Evolutionary conservation across 2,888 invertebrate genomes (phyloP).

Genomic region (Calliphora vomitoria): DNA sequence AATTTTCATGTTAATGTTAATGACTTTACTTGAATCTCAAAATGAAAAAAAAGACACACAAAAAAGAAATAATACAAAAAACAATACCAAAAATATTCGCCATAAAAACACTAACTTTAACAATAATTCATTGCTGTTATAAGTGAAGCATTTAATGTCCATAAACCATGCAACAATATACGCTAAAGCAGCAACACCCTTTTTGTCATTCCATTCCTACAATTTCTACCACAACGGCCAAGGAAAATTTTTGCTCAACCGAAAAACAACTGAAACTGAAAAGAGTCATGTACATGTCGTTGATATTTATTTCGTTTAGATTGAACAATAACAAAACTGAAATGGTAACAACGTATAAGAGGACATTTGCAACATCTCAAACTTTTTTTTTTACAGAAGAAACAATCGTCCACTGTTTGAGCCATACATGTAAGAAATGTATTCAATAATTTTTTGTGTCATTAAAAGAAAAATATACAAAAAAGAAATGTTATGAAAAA

Average conservation of each 20-base stretch:
- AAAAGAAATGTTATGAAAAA: too few species aligned
- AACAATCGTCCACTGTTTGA: neutral
- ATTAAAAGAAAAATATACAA: slow-evolving; percentile 23
- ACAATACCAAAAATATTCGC: neutral
- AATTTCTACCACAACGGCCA: neutral
- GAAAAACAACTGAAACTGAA: neutral
- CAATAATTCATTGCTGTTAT: slow-evolving; percentile 71
- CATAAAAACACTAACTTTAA: slow-evolving; percentile 24
- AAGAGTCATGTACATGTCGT: slow-evolving; percentile 42
- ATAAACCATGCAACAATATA: slow-evolving; percentile 67
- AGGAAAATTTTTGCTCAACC: slow-evolving; percentile 41
- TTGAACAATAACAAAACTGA: slow-evolving; percentile 35
- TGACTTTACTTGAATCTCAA: slow-evolving; percentile 61
- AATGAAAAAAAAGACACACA: neutral
- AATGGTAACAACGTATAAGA: slow-evolving; percentile 45
- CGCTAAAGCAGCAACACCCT: slow-evolving; percentile 66
- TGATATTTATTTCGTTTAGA: slow-evolving; percentile 46
- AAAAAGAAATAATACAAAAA: too few species aligned
- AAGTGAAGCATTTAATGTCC: slow-evolving; percentile 72
- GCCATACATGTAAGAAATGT: neutral
- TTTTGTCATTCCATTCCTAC: slow-evolving; percentile 49
- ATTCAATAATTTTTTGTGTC: slow-evolving; percentile 41
- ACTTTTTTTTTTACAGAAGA: slow-evolving; percentile 1
- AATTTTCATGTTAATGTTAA: slow-evolving; percentile 74
- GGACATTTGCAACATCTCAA: slow-evolving; percentile 15